Evolutionary conservation across 2,113 vertebrate genomes (phyloP).

Genomic region (Podarcis cretensis): DNA sequence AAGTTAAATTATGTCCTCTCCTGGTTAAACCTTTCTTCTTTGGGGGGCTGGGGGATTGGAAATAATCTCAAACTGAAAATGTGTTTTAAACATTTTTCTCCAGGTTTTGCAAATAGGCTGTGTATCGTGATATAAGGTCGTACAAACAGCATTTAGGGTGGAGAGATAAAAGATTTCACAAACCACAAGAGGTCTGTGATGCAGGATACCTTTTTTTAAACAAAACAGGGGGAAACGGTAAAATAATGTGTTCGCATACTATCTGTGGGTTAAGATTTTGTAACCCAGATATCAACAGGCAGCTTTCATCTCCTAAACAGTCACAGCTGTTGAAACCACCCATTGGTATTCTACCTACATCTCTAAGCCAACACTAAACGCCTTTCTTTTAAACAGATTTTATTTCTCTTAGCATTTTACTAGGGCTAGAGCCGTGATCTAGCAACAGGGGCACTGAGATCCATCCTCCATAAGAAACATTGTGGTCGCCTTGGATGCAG

Average conservation of each 20-base stretch:
- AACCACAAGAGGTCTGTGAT: too few species aligned
- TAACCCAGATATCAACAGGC: not conserved
- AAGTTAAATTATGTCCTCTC: conserved; percentile 8
- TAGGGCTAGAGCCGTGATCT: not conserved
- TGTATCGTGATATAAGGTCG: not conserved
- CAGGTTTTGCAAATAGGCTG: not conserved
- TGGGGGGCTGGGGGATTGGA: too few species aligned
- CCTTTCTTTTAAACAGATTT: not conserved
- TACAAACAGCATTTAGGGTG: not conserved
- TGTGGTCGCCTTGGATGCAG: not conserved
- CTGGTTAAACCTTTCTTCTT: not conserved
- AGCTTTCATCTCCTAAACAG: not conserved
- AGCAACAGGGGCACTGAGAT: not conserved
- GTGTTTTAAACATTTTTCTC: not conserved
- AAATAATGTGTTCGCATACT: not conserved
- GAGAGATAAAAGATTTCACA: not conserved
- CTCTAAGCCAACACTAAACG: not conserved
- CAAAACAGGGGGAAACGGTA: not conserved
- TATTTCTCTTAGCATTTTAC: conserved; percentile 2
- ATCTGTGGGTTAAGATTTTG: not conserved
- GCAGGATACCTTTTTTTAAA: not conserved
- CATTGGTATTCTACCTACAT: not conserved
- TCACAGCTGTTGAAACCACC: conserved; percentile 6
- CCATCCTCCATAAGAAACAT: not conserved
- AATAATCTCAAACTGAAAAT: not conserved